phyloP scores from a whole-genome alignment of 2,888 invertebrate species.

The Siphlonurus alternatus region DNA sequence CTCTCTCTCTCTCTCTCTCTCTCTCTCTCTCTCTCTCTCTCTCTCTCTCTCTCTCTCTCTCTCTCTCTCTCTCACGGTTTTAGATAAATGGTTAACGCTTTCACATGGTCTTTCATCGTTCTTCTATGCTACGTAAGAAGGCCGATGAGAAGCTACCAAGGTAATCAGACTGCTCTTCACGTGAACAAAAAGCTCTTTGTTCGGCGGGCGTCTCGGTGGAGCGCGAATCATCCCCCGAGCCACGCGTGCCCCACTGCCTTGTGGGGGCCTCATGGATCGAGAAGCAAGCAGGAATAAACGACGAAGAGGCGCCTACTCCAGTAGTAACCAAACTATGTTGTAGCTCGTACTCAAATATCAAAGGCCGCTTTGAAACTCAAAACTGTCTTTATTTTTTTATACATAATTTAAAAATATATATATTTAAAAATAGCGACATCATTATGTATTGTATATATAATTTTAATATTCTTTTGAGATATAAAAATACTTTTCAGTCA shows the following conservation, averaged over 20 bases:
- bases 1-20: too few relatives aligned
- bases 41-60: neutral
- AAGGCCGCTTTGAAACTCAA: too few relatives aligned
- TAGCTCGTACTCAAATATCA: too few relatives aligned
- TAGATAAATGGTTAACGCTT: neutral
- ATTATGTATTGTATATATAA: too few relatives aligned
- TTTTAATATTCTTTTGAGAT: too few relatives aligned
- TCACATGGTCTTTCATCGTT: neutral
- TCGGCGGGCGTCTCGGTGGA: neutral
- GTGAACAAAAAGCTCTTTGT: neutral
- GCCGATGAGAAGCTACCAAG: neutral
- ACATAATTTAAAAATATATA: too few relatives aligned
- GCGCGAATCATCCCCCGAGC: neutral
- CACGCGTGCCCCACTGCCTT: neutral
- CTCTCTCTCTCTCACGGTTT: neutral
- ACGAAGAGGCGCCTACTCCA: neutral
- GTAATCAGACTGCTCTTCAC: neutral
- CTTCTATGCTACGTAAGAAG: neutral
- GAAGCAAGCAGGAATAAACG: neutral
- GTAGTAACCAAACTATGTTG: neutral
- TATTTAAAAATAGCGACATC: too few relatives aligned
- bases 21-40: too few relatives aligned
- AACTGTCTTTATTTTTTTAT: too few relatives aligned
- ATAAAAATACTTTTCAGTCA: too few relatives aligned
- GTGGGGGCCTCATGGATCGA: neutral